Evolutionary conservation across 2,888 invertebrate species (phyloP).

Genomic region (Julus scandinavius): DNA sequence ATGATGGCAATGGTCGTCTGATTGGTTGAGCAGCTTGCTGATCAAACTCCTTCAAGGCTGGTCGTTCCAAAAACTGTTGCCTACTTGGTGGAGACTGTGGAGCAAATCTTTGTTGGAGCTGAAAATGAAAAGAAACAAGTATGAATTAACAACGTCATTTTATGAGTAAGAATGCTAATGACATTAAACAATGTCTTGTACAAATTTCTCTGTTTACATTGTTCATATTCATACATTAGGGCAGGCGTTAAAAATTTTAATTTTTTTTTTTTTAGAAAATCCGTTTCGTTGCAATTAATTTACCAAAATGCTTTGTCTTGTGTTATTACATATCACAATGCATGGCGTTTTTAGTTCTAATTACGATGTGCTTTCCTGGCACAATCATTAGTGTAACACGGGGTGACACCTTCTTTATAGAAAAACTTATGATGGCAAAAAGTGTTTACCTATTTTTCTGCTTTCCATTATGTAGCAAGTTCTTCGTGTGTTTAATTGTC

Average conservation of each 20-base stretch:
- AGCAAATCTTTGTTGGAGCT: conserved; percentile 12
- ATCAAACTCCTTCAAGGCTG: neutral
- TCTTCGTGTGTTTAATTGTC: conserved; percentile 3
- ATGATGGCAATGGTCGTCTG: conserved; percentile 14
- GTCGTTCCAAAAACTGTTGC: neutral
- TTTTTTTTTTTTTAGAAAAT: neutral
- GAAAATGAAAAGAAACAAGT: neutral
- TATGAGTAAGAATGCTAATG: neutral
- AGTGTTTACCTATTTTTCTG: conserved; percentile 24
- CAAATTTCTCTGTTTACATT: neutral
- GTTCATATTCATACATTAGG: neutral
- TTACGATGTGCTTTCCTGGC: neutral
- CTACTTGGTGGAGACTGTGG: neutral
- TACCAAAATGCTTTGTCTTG: neutral
- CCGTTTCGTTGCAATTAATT: neutral
- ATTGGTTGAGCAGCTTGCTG: neutral
- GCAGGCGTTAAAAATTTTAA: neutral
- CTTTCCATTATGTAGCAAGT: neutral
- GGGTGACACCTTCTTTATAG: neutral
- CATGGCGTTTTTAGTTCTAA: neutral
- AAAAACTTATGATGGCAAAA: neutral
- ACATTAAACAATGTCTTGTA: neutral
- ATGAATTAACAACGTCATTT: neutral
- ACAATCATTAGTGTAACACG: neutral
- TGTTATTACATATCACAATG: neutral